Base-by-base conservation (phyloP, 2,113 vertebrate species). In the Silurus asotus region DNA sequence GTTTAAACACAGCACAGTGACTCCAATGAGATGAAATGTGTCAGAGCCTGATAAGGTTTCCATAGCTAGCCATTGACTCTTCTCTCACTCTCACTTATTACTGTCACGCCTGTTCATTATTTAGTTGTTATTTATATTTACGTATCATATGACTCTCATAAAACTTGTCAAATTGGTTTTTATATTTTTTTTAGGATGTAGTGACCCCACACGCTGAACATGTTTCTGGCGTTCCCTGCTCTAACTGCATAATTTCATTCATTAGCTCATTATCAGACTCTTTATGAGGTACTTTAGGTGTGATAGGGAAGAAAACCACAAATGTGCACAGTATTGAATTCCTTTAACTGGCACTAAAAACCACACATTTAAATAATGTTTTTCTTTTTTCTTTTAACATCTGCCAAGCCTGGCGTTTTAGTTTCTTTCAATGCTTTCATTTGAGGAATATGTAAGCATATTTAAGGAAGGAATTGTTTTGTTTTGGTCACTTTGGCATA, bases 1-100 rank as follows among this genome's bases (percentile, higher is more conserved):
- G 88, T 91, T 94, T 93, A 92, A 92, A 91, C 89, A 89, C 77
- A 92, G 92, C 92, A 82, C 89, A 92, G 89, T 91, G 92, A 90
- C 65, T 89, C 87, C 89, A 93, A 95, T 94, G 91, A 93, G 93
- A 94, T 94, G 91, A 81, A 78, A 69, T 65, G 76, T 89, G 88
- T 87, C 56, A 70, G 56, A 62, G 37, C 17, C 49, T 55, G 82
- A 87, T 89, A 86, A 62, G 85, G 69, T 89, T 89, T 86, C 87
- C 58, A 25, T 45, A 64, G 83, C 64, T 83, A 56, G 14, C 74
- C 69, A 72, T 53, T 72, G 59, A 86, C 76, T 86, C 77, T 15
- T 14, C 28, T 69, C 74, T 55, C 49, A n/a, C 74, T 61, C 69
- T 62, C 37, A 48, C 79, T 45, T n/a, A 53, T 37, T 78, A 78